These are phyloP conservation scores for Drosophila tripunctata DNA, from an alignment of 2,888 invertebrate species.

Conservation along the genomic window DNA sequence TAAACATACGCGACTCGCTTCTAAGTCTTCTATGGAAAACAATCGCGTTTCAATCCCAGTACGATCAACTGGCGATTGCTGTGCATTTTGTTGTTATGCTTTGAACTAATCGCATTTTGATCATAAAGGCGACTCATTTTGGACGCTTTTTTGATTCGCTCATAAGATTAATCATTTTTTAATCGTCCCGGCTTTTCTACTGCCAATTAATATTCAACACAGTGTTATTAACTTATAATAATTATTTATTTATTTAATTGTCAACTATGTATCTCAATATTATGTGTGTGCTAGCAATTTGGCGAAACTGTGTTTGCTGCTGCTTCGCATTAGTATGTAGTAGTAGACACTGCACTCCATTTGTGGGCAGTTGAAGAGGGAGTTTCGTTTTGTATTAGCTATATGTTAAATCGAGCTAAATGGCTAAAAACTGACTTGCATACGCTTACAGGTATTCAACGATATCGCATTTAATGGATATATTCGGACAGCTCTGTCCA, in stretches of 20 bases:
- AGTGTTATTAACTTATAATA: constrained; percentile 18
- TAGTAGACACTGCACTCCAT: constrained; percentile 12
- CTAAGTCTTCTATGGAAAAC: too few species aligned
- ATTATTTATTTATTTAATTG: constrained; percentile 50
- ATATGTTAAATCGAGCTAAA: constrained; percentile 53
- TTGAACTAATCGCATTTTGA: too few species aligned
- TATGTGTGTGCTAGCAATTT: constrained; percentile 57
- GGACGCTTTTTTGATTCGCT: too few species aligned
- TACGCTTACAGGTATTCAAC: constrained; percentile 93
- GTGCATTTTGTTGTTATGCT: too few species aligned
- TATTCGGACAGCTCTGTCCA: constrained; percentile 96
- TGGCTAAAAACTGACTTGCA: constrained; percentile 36
- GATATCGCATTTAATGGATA: constrained; percentile 97
- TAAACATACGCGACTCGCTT: too few species aligned
- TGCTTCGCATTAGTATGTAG: constrained; percentile 36
- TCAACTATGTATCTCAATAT: constrained; percentile 59
- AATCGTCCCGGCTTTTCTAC: too few species aligned
- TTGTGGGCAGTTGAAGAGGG: constrained; percentile 44
- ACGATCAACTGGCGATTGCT: too few species aligned
- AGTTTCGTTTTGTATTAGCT: constrained; percentile 42
- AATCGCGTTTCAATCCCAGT: too few species aligned
- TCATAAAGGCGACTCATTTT: too few species aligned
- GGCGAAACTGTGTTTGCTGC: constrained; percentile 53
- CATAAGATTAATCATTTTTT: too few species aligned
- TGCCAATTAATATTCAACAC: background rate